These are phyloP conservation scores for Aproaerema taeniolella DNA, from an alignment of 2,888 invertebrate species.

Conservation along the genomic window DNA sequence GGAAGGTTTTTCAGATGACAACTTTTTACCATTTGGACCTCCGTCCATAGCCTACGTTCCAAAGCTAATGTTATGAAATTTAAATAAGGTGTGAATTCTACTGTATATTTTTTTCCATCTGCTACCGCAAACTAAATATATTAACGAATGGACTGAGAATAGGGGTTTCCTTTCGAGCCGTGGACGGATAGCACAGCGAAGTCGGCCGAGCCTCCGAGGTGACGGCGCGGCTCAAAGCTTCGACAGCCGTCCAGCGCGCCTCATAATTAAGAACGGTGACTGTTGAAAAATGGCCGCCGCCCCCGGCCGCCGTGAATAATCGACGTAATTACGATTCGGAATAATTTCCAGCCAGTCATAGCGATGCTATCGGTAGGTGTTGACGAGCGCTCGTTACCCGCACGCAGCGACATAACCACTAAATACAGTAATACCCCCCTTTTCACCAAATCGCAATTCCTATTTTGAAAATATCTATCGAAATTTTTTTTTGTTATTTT, in stretches of 20 bases:
- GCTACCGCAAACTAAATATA: too few species aligned
- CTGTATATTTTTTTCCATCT: too few species aligned
- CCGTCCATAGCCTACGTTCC: too few species aligned
- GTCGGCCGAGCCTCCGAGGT: conserved; percentile 69
- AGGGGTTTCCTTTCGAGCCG: too few species aligned
- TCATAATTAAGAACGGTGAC: conserved; percentile 78
- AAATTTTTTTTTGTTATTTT: too few species aligned
- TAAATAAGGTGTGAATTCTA: too few species aligned
- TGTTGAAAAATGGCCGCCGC: conserved; percentile 77
- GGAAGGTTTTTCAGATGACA: too few species aligned
- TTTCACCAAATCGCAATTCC: conserved; percentile 59
- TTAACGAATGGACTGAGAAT: too few species aligned
- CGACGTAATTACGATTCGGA: conserved; percentile 77
- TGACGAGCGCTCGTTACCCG: conserved; percentile 74
- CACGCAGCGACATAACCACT: conserved; percentile 52
- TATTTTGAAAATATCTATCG: conserved; percentile 24
- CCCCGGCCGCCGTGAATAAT: conserved; percentile 78
- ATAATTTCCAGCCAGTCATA: conserved; percentile 78
- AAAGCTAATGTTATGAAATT: too few species aligned
- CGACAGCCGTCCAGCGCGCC: conserved; percentile 74
- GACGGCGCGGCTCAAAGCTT: conserved; percentile 76
- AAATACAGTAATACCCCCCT: too few species aligned
- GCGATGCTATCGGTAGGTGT: conserved; percentile 77
- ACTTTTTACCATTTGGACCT: too few species aligned
- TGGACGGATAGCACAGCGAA: conserved; percentile 45